Conservation (phyloP, 2,113 vertebrate genomes). For the Leptobrachium leishanense region DNA sequence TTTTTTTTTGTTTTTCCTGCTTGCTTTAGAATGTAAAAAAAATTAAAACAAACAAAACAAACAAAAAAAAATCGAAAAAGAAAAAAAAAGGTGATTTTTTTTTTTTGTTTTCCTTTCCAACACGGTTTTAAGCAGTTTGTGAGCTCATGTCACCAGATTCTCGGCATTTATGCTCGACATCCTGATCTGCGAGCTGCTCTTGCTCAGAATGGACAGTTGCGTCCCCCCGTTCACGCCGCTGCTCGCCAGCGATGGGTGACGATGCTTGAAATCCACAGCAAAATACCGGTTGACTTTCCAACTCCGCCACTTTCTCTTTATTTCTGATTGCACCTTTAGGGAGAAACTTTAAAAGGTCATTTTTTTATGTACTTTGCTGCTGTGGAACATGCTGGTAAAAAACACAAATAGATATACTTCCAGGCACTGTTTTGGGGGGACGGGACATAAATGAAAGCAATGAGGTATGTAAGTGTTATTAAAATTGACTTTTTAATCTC, state of each 20-base stretch:
- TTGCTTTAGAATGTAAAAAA: background rate
- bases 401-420: constrained; percentile 2
- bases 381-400: constrained; percentile 67
- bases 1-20: background rate
- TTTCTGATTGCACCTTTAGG: constrained; percentile 98
- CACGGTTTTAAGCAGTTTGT: constrained; percentile 48
- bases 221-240: constrained; percentile 97
- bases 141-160: constrained; percentile 87
- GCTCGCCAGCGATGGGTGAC: constrained; percentile 97
- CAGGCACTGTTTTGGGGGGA: too few relatives aligned
- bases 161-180: constrained; percentile 95
- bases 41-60: constrained; percentile 9
- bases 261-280: constrained; percentile 98
- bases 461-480: too few relatives aligned
- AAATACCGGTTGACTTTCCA: constrained; percentile 99
- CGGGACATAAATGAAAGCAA: too few relatives aligned
- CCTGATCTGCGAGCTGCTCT: constrained; percentile 99
- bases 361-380: constrained; percentile 77
- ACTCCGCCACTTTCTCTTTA: constrained; percentile 99
- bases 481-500: too few relatives aligned
- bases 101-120: too few relatives aligned
- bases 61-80: constrained; percentile 29
- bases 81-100: constrained; percentile 49
- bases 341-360: constrained; percentile 86
- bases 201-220: constrained; percentile 98